A percentile compares a stretch with the other conserved stretches of the same genome.
These are phyloP conservation scores for Agonum fuliginosum DNA, from an alignment of 2,888 invertebrate genomes.

Conservation along the genomic window DNA sequence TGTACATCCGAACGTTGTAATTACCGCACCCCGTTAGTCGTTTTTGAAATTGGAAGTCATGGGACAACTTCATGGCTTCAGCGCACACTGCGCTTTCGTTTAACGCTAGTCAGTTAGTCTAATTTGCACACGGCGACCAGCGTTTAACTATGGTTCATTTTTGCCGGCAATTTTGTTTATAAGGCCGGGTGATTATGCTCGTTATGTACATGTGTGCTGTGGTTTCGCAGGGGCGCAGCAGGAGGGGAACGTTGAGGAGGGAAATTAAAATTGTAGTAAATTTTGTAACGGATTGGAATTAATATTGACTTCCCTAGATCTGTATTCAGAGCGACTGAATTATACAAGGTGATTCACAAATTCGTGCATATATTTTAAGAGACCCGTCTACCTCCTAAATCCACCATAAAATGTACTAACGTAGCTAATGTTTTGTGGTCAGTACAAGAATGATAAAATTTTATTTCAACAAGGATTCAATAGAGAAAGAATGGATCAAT, in stretches of 20 bases:
- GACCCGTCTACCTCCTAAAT: too few relatives aligned
- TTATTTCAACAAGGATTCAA: too few relatives aligned
- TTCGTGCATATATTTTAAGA: too few relatives aligned
- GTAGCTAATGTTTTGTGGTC: too few relatives aligned
- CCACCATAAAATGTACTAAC: too few relatives aligned
- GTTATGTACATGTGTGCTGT: slow-evolving; percentile 63
- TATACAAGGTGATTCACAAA: too few relatives aligned
- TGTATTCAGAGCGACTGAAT: too few relatives aligned
- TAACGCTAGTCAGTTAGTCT: slow-evolving; percentile 69
- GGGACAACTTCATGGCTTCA: too few relatives aligned
- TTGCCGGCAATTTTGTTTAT: slow-evolving; percentile 71
- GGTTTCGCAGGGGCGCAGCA: slow-evolving; percentile 65
- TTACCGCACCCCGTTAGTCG: slow-evolving; percentile 59
- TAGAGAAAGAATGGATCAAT: too few relatives aligned
- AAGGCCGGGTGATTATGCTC: slow-evolving; percentile 66
- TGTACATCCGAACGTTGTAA: neutral
- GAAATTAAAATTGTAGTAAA: slow-evolving; percentile 9
- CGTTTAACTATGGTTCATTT: slow-evolving; percentile 70
- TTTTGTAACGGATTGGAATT: neutral
- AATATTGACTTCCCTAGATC: neutral
- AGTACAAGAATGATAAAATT: too few relatives aligned
- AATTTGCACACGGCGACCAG: slow-evolving; percentile 70
- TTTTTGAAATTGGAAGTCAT: slow-evolving; percentile 71
- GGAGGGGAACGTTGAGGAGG: slow-evolving; percentile 63
- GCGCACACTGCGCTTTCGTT: too few relatives aligned